Conservation (phyloP, 2,113 vertebrate species). For the Monopterus albus region DNA sequence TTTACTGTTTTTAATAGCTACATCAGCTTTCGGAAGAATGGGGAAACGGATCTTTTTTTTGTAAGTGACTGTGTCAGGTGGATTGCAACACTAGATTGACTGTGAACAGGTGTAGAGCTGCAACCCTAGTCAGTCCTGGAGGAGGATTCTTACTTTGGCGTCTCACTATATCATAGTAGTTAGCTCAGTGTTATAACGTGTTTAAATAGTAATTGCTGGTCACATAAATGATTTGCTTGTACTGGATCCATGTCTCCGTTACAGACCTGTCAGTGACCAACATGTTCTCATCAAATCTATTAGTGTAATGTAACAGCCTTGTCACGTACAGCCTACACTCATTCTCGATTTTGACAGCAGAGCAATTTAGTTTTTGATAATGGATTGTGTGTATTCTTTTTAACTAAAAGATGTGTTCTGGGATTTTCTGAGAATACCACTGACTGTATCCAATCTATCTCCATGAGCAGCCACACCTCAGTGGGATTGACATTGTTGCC, state of each 20-base stretch:
- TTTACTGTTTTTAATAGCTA: no score
- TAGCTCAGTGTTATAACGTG: neutral
- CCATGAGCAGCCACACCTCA: neutral
- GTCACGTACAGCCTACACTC: neutral
- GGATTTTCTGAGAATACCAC: neutral
- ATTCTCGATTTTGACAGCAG: neutral
- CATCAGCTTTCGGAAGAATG: no score
- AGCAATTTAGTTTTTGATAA: no score
- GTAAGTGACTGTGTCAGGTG: no score
- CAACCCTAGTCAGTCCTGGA: no score
- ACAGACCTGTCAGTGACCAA: accelerated
- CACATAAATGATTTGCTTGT: neutral
- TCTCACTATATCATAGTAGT: neutral
- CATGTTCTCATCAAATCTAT: neutral
- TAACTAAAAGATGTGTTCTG: neutral
- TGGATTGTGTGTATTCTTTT: no score
- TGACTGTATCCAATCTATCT: neutral
- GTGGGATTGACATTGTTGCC: neutral
- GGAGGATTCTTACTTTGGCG: no score
- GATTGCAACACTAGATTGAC: no score
- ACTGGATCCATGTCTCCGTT: no score
- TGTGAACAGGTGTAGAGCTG: no score
- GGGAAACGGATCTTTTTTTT: no score
- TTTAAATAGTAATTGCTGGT: neutral
- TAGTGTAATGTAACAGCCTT: neutral